Evolutionary conservation across 2,113 vertebrate genomes (phyloP).

Genomic region (Egretta garzetta): DNA sequence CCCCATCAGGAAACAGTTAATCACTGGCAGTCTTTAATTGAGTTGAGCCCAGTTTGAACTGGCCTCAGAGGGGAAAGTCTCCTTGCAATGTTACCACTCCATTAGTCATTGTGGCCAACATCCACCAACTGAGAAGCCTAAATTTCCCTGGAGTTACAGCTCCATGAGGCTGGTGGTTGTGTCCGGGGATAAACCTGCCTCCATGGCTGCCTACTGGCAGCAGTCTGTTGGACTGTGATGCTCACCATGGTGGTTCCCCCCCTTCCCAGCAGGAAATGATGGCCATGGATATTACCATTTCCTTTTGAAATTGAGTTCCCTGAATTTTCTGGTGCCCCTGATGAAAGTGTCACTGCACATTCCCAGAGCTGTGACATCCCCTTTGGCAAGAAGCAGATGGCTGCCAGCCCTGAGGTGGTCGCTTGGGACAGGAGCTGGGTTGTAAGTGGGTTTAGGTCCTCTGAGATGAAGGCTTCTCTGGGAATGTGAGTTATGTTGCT

Average conservation of each 20-base stretch:
- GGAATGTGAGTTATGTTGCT: neutral
- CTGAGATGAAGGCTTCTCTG: neutral
- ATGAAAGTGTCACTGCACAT: neutral
- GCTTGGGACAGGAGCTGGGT: neutral
- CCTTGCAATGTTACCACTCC: neutral
- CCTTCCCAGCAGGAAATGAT: neutral
- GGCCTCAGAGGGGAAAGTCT: neutral
- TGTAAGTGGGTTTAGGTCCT: neutral
- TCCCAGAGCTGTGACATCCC: neutral
- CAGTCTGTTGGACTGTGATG: neutral
- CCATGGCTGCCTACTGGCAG: neutral
- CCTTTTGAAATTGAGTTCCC: neutral
- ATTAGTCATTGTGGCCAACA: neutral
- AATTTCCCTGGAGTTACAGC: neutral
- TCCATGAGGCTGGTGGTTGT: neutral
- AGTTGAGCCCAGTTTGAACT: neutral
- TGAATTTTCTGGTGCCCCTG: neutral
- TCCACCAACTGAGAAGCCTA: neutral
- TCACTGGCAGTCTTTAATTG: neutral
- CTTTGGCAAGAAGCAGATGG: neutral
- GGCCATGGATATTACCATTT: neutral
- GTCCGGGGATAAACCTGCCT: neutral
- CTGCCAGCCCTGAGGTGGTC: neutral
- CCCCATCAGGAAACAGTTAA: neutral
- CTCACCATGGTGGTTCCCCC: accelerated